Evolutionary conservation across 2,888 invertebrate species (phyloP).

Genomic region (Phyto melanocephala): DNA sequence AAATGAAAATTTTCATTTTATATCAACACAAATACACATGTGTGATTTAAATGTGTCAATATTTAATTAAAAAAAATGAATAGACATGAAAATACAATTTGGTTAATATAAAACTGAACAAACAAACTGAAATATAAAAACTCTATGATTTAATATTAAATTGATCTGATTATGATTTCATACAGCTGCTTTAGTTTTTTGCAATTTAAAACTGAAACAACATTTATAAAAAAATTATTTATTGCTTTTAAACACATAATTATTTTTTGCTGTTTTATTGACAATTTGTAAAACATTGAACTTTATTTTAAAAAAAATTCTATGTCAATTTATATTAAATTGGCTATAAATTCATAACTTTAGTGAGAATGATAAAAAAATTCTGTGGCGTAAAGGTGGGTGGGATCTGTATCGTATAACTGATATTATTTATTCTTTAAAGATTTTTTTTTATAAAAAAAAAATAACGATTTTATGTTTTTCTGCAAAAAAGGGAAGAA

Average conservation of each 20-base stretch:
- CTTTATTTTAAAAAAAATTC: no score
- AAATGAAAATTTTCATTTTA: neutral
- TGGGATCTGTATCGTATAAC: no score
- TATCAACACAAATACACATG: neutral
- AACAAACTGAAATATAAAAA: neutral
- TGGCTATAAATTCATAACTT: slow-evolving; percentile 2
- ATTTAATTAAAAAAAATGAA: neutral
- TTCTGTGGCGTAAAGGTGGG: neutral
- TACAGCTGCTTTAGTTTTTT: slow-evolving; percentile 6
- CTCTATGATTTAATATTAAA: neutral
- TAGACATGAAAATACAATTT: neutral
- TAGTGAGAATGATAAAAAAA: neutral
- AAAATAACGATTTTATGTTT: no score
- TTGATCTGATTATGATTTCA: slow-evolving; percentile 8
- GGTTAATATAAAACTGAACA: no score
- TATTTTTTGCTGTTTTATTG: neutral
- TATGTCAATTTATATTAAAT: no score
- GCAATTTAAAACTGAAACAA: neutral
- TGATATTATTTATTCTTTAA: slow-evolving; percentile 34
- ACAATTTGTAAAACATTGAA: neutral
- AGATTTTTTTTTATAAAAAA: no score
- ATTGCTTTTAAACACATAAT: slow-evolving; percentile 5
- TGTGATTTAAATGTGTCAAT: neutral
- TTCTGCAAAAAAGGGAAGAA: no score
- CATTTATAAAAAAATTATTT: neutral